Evolutionary conservation across 2,113 vertebrate genomes (phyloP), one percentile per base, ranked within the genome.

Genomic region (Lichenostomus cassidix): DNA sequence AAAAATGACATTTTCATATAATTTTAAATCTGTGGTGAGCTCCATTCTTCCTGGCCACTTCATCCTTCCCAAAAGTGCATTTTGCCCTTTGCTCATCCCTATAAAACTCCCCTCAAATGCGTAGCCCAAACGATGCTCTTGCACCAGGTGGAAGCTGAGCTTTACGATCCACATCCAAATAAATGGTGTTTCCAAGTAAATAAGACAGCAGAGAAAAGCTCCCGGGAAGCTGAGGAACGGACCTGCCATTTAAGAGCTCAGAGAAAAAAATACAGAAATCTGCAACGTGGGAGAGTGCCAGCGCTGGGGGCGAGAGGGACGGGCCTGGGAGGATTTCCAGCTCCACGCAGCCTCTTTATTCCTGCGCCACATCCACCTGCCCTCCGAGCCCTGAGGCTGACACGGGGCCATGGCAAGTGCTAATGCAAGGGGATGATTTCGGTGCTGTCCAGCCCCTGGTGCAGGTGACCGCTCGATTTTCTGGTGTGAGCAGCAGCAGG

Each of bases 221-320:
- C 76, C 50, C 0, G 3, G 91, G 69, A 92, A 79, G 89, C 86
- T 71, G 87, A 96, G 83, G 89, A 92, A 92, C 64, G 65, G 77
- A 94, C 84, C 91, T 96, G 93, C 91, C 91, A 92, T 92, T 95
- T 94, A 74, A 87, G 70, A 95, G 81, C 94, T 92, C 23, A 2
- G 91, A 83, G 65, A 27, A 62, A 76, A 84, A 42, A 71, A 71
- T 8, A 78, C 0, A 7, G 65, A 85, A 86, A 96, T 94, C 85
- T 73, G 94, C 79, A 80, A 44, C 0, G 42, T 93, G 85, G 92
- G 85, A 87, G 84, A 28, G 53, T 93, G 92, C 90, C 95, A 91
- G 84, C 2, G 3, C 78, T 46, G 87, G 78, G 76, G 71, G 73
- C 6, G 52, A 89, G 80, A 89, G 63, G 60, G 96, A 89, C 0